Conservation (phyloP, 2,113 vertebrate species). For the Sterna hirundo region DNA sequence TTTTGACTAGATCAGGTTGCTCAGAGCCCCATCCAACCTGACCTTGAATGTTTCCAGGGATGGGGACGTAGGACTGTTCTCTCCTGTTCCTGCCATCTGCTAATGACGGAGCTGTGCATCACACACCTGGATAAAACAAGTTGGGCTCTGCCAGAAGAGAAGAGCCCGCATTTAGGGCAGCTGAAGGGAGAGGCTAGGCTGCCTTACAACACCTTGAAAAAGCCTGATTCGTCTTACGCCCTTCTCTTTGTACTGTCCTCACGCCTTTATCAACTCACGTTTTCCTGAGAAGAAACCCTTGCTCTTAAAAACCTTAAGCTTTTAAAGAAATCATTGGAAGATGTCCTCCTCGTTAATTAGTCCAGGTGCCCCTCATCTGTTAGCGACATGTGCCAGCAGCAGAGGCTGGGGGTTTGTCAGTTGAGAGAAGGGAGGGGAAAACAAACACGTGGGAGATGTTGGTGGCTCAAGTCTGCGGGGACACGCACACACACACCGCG, state of each 20-base stretch:
- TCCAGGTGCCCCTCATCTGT: background rate
- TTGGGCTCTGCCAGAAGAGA: background rate
- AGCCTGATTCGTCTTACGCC: background rate
- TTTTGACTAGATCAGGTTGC: background rate
- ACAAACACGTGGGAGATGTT: fast-evolving
- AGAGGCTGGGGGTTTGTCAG: background rate
- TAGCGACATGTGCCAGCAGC: background rate
- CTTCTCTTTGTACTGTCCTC: background rate
- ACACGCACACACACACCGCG: background rate
- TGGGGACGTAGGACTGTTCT: background rate
- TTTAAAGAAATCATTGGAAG: fast-evolving
- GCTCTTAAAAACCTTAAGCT: background rate
- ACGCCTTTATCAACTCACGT: fast-evolving
- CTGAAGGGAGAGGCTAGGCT: no score
- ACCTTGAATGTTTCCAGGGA: background rate
- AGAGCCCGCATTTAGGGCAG: background rate
- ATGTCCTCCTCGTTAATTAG: no score
- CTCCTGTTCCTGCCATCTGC: background rate
- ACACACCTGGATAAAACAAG: background rate
- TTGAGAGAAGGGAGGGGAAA: background rate
- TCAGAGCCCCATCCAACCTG: background rate
- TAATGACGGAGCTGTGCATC: background rate
- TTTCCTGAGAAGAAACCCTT: background rate
- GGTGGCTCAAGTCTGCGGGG: background rate
- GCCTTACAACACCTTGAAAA: background rate